Conservation (phyloP, 2,797 vertebrate species). For the Propithecus deckenii region DNA sequence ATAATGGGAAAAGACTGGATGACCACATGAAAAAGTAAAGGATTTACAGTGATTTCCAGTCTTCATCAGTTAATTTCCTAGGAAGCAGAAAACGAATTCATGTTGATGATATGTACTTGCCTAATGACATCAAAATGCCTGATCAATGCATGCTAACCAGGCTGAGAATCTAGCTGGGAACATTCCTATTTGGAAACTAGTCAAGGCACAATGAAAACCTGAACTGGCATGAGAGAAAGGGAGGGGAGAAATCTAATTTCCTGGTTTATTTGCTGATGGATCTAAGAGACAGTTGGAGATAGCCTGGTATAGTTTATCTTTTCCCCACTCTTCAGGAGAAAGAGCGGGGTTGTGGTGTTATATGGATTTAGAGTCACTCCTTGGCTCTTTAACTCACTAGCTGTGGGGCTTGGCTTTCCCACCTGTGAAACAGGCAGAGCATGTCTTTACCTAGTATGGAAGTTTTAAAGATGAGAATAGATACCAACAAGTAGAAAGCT, state of each 20-base stretch:
- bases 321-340: background rate
- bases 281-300: background rate
- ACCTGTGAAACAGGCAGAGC: background rate
- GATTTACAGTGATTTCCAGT: constrained; percentile 56
- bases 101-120: constrained; percentile 6
- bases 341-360: background rate
- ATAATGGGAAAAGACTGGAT: background rate
- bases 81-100: background rate
- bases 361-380: background rate
- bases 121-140: constrained; percentile 18
- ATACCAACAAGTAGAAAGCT: background rate
- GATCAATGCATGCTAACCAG: background rate
- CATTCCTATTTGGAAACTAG: background rate
- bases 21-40: constrained; percentile 5
- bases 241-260: background rate
- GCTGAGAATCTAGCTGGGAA: background rate
- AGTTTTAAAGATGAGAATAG: background rate
- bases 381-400: background rate
- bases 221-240: background rate
- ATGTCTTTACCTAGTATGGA: background rate
- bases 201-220: background rate
- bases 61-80: constrained; percentile 4
- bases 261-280: background rate
- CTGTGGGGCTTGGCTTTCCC: background rate
- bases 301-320: background rate